Evolutionary conservation across 2,113 vertebrate genomes (phyloP), one percentile per base, ranked within the genome.

Genomic region (Nerophis ophidion): DNA sequence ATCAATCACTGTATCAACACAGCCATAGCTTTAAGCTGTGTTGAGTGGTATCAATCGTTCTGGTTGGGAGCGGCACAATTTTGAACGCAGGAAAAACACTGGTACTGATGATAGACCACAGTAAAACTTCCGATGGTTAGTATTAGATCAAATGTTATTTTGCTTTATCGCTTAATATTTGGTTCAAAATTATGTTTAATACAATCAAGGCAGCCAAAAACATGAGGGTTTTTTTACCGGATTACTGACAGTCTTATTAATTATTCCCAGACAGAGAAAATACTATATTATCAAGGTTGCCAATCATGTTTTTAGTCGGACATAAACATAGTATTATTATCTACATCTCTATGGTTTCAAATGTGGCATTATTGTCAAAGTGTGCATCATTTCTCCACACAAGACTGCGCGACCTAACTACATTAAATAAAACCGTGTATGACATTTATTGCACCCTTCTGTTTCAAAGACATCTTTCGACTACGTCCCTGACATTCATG

Each of bases 401-500:
- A 11, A 44, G 14, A 71, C 4, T 51, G 26, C 10, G 4, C 9
- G 55, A 51, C 65, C 53, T 57, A 57, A 47, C 42, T 33, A 49
- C 42, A 17, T 1, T 44, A 17, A 61, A 51, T 35, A 26, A 26
- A 48, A 60, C 40, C 1, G 16, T 15, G 14, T 40, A 17, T 57
- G 4, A 48, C 12, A 40, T 49, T 35, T 17, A 46, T 44, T 16
- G 38, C 3, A 56, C n/a, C n/a, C 8, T 45, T 55, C 19, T 12
- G n/a, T 55, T 60, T 56, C 26, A 47, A 63, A 55, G 44, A 47
- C 8, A 19, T 49, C 58, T 17, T 44, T 33, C 4, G 16, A 51
- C 55, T n/a, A 59, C 10, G 58, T 55, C 61, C 16, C 34, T 54
- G 46, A 51, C 35, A 60, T 33, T 49, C 48, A 61, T 1, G 47